Evolutionary conservation across 2,888 invertebrate species (phyloP).

Genomic region (Argynnis bischoffii): DNA sequence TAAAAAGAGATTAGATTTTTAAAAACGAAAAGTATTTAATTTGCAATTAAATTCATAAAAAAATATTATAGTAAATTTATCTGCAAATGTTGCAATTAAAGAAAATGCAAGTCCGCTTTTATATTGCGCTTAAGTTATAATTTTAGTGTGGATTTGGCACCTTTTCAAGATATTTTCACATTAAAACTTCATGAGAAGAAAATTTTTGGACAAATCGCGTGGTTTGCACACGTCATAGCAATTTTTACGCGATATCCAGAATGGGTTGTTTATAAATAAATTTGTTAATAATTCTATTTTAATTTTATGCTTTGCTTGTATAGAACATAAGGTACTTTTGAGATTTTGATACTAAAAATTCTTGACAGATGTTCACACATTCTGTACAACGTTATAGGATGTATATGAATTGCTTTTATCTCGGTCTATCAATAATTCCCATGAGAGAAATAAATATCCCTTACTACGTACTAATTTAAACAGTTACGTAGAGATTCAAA

Average conservation of each 20-base stretch:
- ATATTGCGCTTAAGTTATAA: constrained; percentile 78
- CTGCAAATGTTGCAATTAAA: constrained; percentile 52
- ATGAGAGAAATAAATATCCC: no score
- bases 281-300: not conserved
- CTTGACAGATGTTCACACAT: no score
- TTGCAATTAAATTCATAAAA: no score
- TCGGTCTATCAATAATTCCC: no score
- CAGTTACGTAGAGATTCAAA: no score
- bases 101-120: constrained; percentile 75
- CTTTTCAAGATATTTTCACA: constrained; percentile 81
- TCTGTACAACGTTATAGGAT: no score
- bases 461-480: no score
- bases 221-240: constrained; percentile 23
- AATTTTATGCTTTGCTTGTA: not conserved
- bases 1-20: no score
- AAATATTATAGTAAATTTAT: no score
- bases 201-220: constrained; percentile 62
- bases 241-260: constrained; percentile 16
- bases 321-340: not conserved
- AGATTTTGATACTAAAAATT: no score
- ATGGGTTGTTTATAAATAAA: constrained; percentile 35
- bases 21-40: no score
- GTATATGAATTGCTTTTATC: no score
- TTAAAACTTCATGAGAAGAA: constrained; percentile 80
- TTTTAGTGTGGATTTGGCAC: constrained; percentile 78